phyloP scores from a whole-genome alignment of 2,113 vertebrate species.

The Clarias macrocephalus region DNA sequence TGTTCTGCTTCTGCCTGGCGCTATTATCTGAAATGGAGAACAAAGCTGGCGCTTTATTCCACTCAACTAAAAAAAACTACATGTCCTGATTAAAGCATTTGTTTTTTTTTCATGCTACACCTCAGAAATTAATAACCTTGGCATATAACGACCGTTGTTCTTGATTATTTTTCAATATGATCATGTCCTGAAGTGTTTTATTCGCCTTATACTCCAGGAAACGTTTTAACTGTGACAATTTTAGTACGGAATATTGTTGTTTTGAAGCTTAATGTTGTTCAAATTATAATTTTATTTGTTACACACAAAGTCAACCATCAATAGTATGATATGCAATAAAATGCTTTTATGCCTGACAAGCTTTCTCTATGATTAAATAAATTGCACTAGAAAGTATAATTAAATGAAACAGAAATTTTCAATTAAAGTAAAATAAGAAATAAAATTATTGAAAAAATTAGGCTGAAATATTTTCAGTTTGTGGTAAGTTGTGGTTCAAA shows the following conservation, averaged over 20 bases:
- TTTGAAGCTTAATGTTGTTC: background rate
- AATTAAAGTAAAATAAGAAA: no score
- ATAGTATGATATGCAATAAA: no score
- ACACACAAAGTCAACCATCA: no score
- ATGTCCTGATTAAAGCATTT: background rate
- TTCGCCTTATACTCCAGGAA: background rate
- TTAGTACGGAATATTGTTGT: background rate
- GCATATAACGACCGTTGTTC: background rate
- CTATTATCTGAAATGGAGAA: background rate
- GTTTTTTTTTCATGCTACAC: background rate
- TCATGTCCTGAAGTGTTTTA: background rate
- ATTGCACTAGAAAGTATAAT: no score
- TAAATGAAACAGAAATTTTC: no score
- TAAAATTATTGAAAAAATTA: no score
- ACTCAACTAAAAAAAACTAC: background rate
- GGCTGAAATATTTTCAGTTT: no score
- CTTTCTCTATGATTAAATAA: no score
- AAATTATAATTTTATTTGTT: no score
- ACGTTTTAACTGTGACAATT: background rate
- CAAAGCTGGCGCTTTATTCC: background rate
- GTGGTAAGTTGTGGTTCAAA: no score
- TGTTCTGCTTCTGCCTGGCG: background rate
- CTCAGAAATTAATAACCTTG: background rate
- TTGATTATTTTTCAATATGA: background rate
- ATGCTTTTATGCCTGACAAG: no score